Conservation (phyloP, 2,797 vertebrate genomes). For the Ctenosaura bakeri region DNA sequence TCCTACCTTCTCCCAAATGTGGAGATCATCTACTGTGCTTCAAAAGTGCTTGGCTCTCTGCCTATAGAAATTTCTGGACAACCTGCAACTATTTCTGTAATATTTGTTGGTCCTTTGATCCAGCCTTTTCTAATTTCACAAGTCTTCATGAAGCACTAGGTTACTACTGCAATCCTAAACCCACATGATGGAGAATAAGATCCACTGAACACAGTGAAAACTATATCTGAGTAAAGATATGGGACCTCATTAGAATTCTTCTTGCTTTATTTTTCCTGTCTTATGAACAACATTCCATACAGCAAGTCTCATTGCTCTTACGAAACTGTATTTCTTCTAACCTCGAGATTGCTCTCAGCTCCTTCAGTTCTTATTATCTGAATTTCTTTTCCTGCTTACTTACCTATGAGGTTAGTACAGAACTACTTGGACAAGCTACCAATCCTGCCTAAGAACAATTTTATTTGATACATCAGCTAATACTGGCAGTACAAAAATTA, state of each 20-base stretch:
- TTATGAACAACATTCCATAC: constrained; percentile 21
- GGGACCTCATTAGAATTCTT: not conserved
- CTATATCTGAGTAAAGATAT: not conserved
- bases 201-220: not conserved
- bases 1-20: not conserved
- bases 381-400: not conserved
- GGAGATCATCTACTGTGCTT: not conserved
- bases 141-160: not conserved
- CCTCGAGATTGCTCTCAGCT: not conserved
- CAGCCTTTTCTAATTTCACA: not conserved
- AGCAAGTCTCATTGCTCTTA: not conserved
- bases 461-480: not conserved
- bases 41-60: not conserved
- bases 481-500: not conserved
- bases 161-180: not conserved
- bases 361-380: not conserved
- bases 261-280: constrained; percentile 19
- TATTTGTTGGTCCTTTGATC: not conserved
- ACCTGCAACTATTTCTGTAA: not conserved
- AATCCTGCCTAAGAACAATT: not conserved
- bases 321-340: not conserved
- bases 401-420: not conserved
- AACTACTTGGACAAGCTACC: not conserved
- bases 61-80: not conserved
- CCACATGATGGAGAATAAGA: not conserved